phyloP scores from a whole-genome alignment of 2,797 vertebrate species.

The Ficedula albicollis region DNA sequence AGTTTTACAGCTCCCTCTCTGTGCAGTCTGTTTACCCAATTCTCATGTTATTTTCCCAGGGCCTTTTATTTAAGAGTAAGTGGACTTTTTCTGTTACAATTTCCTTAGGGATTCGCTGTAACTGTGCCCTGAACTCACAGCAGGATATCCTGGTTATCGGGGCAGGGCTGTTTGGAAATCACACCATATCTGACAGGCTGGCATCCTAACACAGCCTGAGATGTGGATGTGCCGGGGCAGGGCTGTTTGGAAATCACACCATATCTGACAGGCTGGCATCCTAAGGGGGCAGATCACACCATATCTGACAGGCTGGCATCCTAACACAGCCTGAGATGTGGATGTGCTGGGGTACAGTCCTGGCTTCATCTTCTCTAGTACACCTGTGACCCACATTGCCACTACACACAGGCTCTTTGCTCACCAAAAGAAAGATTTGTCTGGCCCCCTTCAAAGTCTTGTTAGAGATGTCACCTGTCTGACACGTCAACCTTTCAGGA shows the following conservation, averaged over 20 bases:
- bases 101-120: background rate
- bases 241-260: background rate
- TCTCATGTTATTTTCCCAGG: background rate
- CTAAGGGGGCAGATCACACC: background rate
- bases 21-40: background rate
- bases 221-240: too few relatives aligned
- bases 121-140: background rate
- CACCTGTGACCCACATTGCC: background rate
- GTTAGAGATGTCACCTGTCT: background rate
- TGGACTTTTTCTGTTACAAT: background rate
- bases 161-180: background rate
- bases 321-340: background rate
- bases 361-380: background rate
- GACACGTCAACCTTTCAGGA: background rate
- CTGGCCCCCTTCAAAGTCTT: background rate
- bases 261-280: background rate
- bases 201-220: background rate
- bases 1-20: slow-evolving; percentile 31
- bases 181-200: background rate
- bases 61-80: background rate
- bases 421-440: background rate
- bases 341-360: background rate
- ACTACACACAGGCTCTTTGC: background rate
- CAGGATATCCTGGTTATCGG: background rate
- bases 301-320: background rate